Percentiles rank a stretch among this genome's conserved stretches.
Evolutionary conservation across 1,140 invertebrate genomes (phyloP).

Genomic region (Conopomorpha cramerella): DNA sequence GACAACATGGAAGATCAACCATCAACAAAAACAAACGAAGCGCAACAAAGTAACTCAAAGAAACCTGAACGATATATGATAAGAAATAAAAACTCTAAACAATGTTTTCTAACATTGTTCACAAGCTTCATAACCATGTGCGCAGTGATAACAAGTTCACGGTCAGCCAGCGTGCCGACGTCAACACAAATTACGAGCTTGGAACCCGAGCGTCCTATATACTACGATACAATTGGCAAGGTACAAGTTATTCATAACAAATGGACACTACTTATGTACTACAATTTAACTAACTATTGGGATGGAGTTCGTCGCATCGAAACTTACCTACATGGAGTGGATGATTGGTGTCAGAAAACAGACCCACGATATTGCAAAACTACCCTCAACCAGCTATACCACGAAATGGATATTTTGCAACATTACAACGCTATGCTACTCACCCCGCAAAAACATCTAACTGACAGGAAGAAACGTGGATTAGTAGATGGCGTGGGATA

Average conservation of each 20-base stretch:
- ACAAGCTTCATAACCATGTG: too few species aligned
- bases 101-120: too few species aligned
- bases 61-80: too few species aligned
- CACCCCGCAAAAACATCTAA: slow-evolving; percentile 7
- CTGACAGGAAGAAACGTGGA: slow-evolving; percentile 6
- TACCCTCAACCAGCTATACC: slow-evolving; percentile 1
- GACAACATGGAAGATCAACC: background rate
- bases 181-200: slow-evolving; percentile 5
- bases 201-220: background rate
- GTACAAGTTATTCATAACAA: background rate
- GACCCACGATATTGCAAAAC: background rate
- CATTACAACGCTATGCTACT: slow-evolving; percentile 8
- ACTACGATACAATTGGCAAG: background rate
- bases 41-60: background rate
- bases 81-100: too few species aligned
- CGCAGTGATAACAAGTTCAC: too few species aligned
- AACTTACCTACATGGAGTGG: background rate
- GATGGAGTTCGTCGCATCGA: background rate
- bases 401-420: slow-evolving; percentile 9
- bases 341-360: background rate
- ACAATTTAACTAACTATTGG: background rate
- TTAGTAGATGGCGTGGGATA: slow-evolving; percentile 9
- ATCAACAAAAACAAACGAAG: background rate
- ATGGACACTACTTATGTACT: background rate
- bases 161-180: too few species aligned